Base-by-base conservation (phyloP, 2,797 vertebrate genomes). In the Pangasius macronema region DNA sequence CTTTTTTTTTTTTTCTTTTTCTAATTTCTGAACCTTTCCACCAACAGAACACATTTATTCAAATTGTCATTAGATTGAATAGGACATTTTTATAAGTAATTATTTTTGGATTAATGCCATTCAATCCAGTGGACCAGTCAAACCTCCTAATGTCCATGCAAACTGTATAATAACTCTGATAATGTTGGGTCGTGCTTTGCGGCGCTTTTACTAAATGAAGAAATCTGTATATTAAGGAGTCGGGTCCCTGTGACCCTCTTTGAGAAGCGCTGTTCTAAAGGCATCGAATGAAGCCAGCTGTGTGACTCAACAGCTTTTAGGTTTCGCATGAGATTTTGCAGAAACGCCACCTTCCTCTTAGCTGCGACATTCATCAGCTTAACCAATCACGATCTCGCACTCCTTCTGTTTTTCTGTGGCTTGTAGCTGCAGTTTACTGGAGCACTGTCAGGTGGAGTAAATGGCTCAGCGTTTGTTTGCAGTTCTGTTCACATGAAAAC, bases 401-500 rank as follows among this genome's bases (percentile, higher is more conserved):
- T 76, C 33, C 33, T 76, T 46, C 33, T 42, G 36, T 39, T 59
- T 84, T 59, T 49, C 73, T 30, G 63, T 77, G 59, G 16, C 59
- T 39, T 68, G 10, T 67, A 3, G 30, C 36, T 57, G 36, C 51
- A 42, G 20, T 53, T 68, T 84, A 73, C 18, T 68, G 46, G 30
- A 20, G 24, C 80, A 49, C n/a, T 6, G 77, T 68, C 49, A 27
- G 30, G 39, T 49, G 79, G 63, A 68, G 46, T 51, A 68, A 72
- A 11, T 70, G 36, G 83, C 33, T 68, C 6, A 70, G 67, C 27
- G n/a, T 57, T 85, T 90, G 61, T 92, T 93, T 90, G 85, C 61
- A 91, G 90, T 89, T 82, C 84, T 82, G 65, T 91, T 91, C 77
- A 85, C 87, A 65, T 86, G 88, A 90, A 89, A 91, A 91, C 86